Percentiles rank a stretch among this genome's conserved stretches.
Evolutionary conservation across 2,888 invertebrate species (phyloP).

Genomic region (Lasioglossum zephyrum): DNA sequence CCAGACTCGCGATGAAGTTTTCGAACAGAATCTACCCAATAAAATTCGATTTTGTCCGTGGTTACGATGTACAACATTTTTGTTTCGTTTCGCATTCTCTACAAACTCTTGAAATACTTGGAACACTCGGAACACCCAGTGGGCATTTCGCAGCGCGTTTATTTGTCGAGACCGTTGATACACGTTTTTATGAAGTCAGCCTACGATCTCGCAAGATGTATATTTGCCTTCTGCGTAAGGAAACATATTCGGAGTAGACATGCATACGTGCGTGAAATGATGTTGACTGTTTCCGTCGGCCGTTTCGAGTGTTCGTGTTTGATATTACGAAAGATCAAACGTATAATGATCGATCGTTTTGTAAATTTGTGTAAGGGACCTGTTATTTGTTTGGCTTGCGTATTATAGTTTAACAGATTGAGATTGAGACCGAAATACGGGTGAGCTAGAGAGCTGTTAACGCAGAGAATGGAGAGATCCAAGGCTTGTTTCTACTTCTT

Average conservation of each 20-base stretch:
- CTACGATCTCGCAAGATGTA: background rate
- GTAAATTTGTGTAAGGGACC: background rate
- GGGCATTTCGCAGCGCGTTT: background rate
- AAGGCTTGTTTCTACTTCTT: background rate
- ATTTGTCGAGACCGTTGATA: background rate
- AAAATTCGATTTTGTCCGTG: background rate
- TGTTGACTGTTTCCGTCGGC: background rate
- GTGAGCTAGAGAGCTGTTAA: background rate
- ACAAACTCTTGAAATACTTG: background rate
- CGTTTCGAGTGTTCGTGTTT: background rate
- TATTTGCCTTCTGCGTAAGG: conserved; percentile 3
- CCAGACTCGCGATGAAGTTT: too few relatives aligned
- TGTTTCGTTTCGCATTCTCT: background rate
- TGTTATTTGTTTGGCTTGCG: background rate
- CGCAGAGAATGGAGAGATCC: background rate
- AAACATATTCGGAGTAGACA: background rate
- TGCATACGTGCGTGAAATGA: background rate
- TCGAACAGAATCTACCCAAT: background rate
- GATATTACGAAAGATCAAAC: background rate
- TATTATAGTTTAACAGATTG: conserved; percentile 3
- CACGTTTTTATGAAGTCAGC: conserved; percentile 17
- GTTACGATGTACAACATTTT: too few relatives aligned
- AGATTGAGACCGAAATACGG: background rate
- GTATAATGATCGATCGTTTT: background rate
- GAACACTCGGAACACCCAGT: background rate